Evolutionary conservation across 2,797 vertebrate species (phyloP).

Genomic region (Cercopithecus petaurista): DNA sequence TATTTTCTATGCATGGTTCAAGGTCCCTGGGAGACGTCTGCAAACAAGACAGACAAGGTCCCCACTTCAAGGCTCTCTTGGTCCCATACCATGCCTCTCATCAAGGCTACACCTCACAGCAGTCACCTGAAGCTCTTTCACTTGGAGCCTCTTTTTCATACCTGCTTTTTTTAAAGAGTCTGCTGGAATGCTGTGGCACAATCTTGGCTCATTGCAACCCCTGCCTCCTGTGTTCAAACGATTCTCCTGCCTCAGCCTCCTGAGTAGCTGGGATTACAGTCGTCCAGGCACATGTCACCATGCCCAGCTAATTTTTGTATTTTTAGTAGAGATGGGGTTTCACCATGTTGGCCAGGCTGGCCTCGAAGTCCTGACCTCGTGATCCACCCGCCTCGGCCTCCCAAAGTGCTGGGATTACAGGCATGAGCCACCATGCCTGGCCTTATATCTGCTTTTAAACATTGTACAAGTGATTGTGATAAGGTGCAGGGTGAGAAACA

Average conservation of each 20-base stretch:
- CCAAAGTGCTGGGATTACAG: neutral
- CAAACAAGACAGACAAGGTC: neutral
- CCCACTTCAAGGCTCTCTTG: rapidly evolving
- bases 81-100: rapidly evolving
- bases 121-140: neutral
- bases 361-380: neutral
- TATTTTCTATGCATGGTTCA: neutral
- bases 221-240: neutral
- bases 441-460: neutral
- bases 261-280: neutral
- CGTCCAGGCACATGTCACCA: neutral
- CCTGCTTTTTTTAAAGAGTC: no score
- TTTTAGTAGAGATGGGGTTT: neutral
- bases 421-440: neutral
- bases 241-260: neutral
- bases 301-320: neutral
- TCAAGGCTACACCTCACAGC: rapidly evolving
- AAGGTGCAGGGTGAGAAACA: neutral
- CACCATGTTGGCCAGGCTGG: neutral
- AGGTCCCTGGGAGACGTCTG: neutral
- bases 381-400: rapidly evolving
- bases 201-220: neutral
- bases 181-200: neutral
- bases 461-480: neutral
- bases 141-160: neutral